phyloP scores from a whole-genome alignment of 2,113 vertebrate species.

The Numenius arquata region DNA sequence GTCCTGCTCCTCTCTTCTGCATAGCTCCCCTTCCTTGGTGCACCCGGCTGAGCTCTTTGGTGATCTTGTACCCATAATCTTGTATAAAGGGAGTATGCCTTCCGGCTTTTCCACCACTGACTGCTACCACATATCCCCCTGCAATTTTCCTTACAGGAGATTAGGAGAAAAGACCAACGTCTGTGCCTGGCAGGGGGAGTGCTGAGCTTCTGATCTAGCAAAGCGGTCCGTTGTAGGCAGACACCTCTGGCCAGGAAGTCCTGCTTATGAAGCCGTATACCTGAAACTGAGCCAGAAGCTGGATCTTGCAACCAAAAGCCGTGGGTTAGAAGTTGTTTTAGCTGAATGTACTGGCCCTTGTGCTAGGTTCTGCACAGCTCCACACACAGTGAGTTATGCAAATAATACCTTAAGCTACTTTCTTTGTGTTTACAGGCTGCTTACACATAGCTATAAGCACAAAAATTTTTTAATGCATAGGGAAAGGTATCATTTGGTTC shows the following conservation, averaged over 20 bases:
- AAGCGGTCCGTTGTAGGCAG: background rate
- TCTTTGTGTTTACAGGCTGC: background rate
- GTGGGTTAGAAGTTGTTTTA: background rate
- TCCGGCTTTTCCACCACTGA: background rate
- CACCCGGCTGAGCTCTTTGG: background rate
- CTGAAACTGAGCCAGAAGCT: background rate
- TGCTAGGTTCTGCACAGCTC: background rate
- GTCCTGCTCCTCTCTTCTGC: background rate
- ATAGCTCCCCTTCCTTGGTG: background rate
- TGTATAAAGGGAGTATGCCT: background rate
- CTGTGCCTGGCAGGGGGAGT: background rate
- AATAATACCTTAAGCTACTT: background rate
- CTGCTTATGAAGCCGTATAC: background rate
- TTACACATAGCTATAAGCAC: background rate
- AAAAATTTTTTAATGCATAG: background rate
- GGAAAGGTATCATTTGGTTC: background rate
- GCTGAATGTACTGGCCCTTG: background rate
- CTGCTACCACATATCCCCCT: background rate
- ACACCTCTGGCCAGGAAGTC: background rate
- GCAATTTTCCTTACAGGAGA: background rate
- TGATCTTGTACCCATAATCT: background rate
- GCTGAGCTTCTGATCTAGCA: background rate
- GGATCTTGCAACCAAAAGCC: background rate
- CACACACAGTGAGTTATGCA: fast-evolving
- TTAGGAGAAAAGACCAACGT: background rate